Base-by-base conservation (phyloP, 2,888 invertebrate genomes). In the Cynaeus angustus region DNA sequence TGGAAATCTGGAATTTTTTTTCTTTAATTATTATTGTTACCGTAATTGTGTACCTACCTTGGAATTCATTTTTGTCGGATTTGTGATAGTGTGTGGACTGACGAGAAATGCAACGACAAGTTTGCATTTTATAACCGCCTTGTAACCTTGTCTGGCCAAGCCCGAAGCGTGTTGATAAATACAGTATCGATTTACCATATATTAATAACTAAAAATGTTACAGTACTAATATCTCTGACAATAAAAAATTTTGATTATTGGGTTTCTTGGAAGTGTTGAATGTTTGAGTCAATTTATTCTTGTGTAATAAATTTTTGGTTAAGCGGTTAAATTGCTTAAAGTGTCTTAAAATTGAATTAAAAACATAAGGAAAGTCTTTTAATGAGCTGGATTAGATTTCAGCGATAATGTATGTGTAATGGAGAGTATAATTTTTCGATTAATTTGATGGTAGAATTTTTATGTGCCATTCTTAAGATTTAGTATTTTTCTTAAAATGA, bases 31-130 rank as follows among this genome's bases (percentile, higher is more conserved):
- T 14, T 37, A 53, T n/a, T 16, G 43, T 64, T 50, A 37, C 37
- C 10, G 61, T 53, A 50, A 14, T 48, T 38, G 12, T 30, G 61
- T 61, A 50, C 74, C 12, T 74, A 75, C 75, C 77, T 77, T 75
- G 71, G 66, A 65, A 66, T 38, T 68, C 77, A 77, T 77, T 76
- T 73, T 75, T 69, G 66, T 52, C 55, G 53, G 33, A 62, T 69
- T 56, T 50, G 58, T 65, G 59, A 68, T 68, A 41, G 66, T 58
- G 62, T 58, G 55, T 26, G 50, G 61, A 68, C 68, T 68, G 68
- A 52, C 61, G 14, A 61, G 30, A 62, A 55, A 61, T 68, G 52
- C 52, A 67, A 38, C 38, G 66, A 13, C 61, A 59, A 50, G 61
- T 61, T 68, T 68, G 68, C 68, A 46, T 68, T 68, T 68, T 68